Percentiles rank a stretch among this genome's conserved stretches.
phyloP scores from a whole-genome alignment of 2,888 invertebrate genomes.

The Thysanoteuthis rhombus region DNA sequence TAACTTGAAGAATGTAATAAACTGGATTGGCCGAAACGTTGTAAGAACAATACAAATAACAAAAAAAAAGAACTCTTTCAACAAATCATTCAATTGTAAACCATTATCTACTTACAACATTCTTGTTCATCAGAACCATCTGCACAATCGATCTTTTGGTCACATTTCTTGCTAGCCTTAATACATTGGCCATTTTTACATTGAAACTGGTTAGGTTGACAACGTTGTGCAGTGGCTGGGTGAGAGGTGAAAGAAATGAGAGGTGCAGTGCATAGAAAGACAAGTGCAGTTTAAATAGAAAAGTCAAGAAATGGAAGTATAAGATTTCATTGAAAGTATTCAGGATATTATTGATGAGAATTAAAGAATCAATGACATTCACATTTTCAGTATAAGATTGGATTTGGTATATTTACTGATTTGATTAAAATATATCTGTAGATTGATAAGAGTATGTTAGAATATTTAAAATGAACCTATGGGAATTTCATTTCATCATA shows the following conservation, averaged over 20 bases:
- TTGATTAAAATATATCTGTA: background rate
- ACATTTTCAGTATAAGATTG: background rate
- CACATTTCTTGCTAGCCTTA: background rate
- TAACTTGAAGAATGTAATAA: too few relatives aligned
- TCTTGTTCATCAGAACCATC: background rate
- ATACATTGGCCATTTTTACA: background rate
- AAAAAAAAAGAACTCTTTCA: too few relatives aligned
- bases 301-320: background rate
- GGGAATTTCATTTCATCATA: too few relatives aligned
- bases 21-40: too few relatives aligned
- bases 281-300: background rate
- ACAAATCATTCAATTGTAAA: background rate
- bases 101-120: background rate
- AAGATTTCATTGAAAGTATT: background rate
- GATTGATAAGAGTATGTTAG: too few relatives aligned
- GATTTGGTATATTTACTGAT: too few relatives aligned
- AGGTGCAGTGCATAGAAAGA: background rate
- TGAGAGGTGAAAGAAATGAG: background rate
- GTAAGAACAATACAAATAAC: too few relatives aligned
- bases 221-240: conserved; percentile 37
- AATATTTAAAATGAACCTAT: too few relatives aligned
- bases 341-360: background rate
- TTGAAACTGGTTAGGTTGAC: background rate
- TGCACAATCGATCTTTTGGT: background rate
- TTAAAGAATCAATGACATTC: background rate